These are phyloP conservation scores for Vespertilio murinus DNA, from an alignment of 2,797 vertebrate species.

Conservation along the genomic window DNA sequence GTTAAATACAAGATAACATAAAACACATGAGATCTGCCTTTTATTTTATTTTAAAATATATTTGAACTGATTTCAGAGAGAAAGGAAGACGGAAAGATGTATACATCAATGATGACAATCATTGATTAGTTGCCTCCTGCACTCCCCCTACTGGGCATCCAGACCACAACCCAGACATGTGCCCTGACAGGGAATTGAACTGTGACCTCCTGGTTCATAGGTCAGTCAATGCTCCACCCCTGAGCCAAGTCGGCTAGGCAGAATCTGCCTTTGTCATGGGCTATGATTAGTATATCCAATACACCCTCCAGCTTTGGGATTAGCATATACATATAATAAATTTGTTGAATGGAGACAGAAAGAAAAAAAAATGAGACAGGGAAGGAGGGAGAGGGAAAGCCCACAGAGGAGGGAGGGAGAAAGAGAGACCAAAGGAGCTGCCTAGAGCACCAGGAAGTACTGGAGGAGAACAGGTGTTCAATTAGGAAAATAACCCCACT, in stretches of 20 bases:
- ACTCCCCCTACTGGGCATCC: no score
- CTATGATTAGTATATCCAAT: background rate
- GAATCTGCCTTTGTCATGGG: background rate
- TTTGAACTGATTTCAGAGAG: no score
- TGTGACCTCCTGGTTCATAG: no score
- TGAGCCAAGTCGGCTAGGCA: background rate
- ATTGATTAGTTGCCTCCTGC: no score
- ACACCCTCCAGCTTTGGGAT: background rate
- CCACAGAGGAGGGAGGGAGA: background rate
- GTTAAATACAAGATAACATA: background rate
- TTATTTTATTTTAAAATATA: background rate
- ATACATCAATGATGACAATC: no score
- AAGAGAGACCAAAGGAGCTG: background rate
- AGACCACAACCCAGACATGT: no score
- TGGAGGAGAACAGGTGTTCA: background rate
- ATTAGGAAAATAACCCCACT: background rate
- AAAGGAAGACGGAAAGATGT: no score
- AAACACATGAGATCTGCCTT: background rate
- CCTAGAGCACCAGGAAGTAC: background rate
- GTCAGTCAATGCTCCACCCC: no score
- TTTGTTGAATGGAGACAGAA: background rate
- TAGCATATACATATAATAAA: background rate
- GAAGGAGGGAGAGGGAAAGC: background rate
- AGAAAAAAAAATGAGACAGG: background rate
- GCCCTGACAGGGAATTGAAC: no score